Evolutionary conservation across 1,140 invertebrate genomes (phyloP), one percentile per base, ranked within the genome.

Genomic region (Charaxes varanes): DNA sequence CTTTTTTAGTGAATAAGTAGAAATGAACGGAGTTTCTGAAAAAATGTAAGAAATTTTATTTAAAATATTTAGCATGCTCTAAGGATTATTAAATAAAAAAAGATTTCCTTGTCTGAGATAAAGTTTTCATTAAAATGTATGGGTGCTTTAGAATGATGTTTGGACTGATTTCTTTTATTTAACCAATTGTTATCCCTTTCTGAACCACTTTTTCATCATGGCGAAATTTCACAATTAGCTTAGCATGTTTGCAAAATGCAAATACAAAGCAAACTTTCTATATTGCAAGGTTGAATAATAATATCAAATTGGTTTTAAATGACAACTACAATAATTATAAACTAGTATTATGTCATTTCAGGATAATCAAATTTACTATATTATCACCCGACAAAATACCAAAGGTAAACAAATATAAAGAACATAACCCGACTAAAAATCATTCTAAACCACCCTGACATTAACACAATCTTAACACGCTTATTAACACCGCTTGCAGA

Each of bases 401-500:
- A 13, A 27, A 52, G 49, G 49, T 52, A 46, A 48, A 23, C 10
- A 14, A 30, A 26, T 16, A 26, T 2, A 12, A 26, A n/a, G 2
- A 13, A 26, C 16, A 30, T 17, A 8, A 19, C 16, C 21, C 8
- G n/a, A 21, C 19, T 34, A 13, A 36, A 35, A 18, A 8, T 31
- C 21, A 32, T 32, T 32, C 34, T 19, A 33, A 27, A 33, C 30
- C 10, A 1, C 30, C 32, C 35, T 35, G 38, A 46, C 35, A 13
- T 19, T 24, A 18, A 38, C 37, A 51, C 30, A 37, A 41, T 32
- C 40, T 31, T 17, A 17, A 31, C 14, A 31, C 28, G 28, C 28
- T 31, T 31, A 31, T 31, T 31, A 31, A 31, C 28, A 31, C 28
- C 28, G 28, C 54, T 78, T 73, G 12, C 79, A 83, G 79, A 67